phyloP scores from a whole-genome alignment of 2,113 vertebrate genomes.

The Chiloscyllium plagiosum region DNA sequence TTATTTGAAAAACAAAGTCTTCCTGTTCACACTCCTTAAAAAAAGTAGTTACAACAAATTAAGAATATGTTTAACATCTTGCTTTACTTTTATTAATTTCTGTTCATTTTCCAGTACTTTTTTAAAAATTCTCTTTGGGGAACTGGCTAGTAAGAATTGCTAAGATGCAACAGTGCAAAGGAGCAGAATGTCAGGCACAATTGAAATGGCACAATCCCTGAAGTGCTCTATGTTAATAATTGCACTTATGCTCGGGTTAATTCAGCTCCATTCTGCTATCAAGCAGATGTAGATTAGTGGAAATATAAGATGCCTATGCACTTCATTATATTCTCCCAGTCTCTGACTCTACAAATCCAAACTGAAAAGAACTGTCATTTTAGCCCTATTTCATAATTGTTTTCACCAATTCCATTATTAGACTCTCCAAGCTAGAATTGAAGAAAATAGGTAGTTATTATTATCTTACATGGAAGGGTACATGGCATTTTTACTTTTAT shows the following conservation, averaged over 20 bases:
- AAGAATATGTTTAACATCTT: slow-evolving; percentile 17
- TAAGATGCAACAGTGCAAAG: background rate
- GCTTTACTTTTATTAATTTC: background rate
- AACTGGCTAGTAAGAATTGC: background rate
- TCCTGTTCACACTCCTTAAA: background rate
- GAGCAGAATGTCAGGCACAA: slow-evolving; percentile 21
- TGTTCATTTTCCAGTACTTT: slow-evolving; percentile 5
- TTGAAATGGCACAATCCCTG: slow-evolving; percentile 27
- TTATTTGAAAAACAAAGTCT: background rate
- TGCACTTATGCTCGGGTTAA: slow-evolving; percentile 12
- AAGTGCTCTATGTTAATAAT: slow-evolving; percentile 29
- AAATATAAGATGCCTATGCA: background rate
- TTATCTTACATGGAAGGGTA: background rate
- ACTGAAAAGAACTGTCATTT: background rate
- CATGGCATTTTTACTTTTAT: background rate
- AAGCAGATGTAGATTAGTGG: background rate
- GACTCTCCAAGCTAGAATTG: background rate
- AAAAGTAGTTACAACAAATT: background rate
- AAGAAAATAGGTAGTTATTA: background rate
- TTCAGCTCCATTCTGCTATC: slow-evolving; percentile 9
- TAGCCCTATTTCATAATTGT: background rate
- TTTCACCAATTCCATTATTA: background rate
- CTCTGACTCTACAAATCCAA: background rate
- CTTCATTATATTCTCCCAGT: background rate
- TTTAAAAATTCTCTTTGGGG: slow-evolving; percentile 8